These are phyloP conservation scores for Smittia sp. DNA, from an alignment of 2,888 invertebrate species.

Conservation along the genomic window DNA sequence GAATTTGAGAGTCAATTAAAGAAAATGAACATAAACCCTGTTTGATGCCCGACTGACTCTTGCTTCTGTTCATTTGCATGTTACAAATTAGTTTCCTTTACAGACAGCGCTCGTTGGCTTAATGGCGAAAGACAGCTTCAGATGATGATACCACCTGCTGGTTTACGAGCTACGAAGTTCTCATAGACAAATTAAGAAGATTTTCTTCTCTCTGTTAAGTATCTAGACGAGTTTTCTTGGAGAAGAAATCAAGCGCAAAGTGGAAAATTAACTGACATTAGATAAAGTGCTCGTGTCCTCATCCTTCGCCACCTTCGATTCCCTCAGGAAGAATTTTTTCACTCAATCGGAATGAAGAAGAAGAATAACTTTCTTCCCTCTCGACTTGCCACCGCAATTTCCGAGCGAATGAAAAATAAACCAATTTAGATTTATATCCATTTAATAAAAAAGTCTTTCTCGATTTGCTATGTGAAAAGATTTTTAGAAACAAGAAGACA, in stretches of 20 bases:
- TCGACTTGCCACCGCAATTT: conserved; percentile 19
- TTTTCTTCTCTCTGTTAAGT: conserved; percentile 17
- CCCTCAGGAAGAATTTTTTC: conserved; percentile 3
- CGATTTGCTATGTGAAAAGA: conserved; percentile 9
- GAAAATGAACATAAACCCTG: conserved; percentile 14
- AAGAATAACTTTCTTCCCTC: background rate
- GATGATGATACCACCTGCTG: conserved; percentile 29
- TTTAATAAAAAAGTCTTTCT: conserved; percentile 22
- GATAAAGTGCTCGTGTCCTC: conserved; percentile 18
- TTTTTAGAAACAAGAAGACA: background rate
- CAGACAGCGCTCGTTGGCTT: background rate
- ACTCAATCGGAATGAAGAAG: conserved; percentile 11
- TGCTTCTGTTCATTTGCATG: conserved; percentile 36
- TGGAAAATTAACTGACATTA: conserved; percentile 35
- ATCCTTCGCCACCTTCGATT: conserved; percentile 17
- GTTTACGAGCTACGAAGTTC: conserved; percentile 6
- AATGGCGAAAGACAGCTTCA: background rate
- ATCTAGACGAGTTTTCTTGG: background rate
- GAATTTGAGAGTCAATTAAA: conserved; percentile 39
- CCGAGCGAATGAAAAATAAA: conserved; percentile 29
- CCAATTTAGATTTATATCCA: conserved; percentile 36
- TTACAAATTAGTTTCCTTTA: conserved; percentile 38
- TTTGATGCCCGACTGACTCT: conserved; percentile 34
- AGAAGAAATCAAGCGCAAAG: background rate
- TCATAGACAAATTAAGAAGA: conserved; percentile 32